Percentiles rank a stretch among this genome's conserved stretches.
phyloP scores from a whole-genome alignment of 2,113 vertebrate genomes.

The Aplodontia rufa region DNA sequence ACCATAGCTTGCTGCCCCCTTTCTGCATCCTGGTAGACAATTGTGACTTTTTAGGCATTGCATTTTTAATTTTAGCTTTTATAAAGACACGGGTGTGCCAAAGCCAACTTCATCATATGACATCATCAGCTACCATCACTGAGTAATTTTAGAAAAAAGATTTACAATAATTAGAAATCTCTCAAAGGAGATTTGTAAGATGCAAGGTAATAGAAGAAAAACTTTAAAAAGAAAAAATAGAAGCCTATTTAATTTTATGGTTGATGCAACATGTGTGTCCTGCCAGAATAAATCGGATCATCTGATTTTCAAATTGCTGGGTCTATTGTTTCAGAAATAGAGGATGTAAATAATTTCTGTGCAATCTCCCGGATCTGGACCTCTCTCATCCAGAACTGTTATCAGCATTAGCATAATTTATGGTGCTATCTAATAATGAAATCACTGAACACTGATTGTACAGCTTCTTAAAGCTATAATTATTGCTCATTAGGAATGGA shows the following conservation, averaged over 20 bases:
- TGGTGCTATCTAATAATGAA: constrained; percentile 88
- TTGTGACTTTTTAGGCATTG: neutral
- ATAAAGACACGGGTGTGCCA: neutral
- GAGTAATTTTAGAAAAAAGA: constrained; percentile 49
- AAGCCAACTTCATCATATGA: neutral
- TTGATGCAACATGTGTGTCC: constrained; percentile 88
- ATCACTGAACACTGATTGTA: constrained; percentile 89
- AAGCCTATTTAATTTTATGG: constrained; percentile 84
- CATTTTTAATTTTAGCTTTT: constrained; percentile 15
- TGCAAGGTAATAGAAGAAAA: constrained; percentile 60
- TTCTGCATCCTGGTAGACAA: neutral
- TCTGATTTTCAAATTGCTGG: constrained; percentile 88
- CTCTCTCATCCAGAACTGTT: constrained; percentile 88
- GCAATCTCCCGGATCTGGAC: constrained; percentile 85
- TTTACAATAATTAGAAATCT: constrained; percentile 32
- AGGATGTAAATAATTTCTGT: constrained; percentile 88
- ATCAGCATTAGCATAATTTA: constrained; percentile 91
- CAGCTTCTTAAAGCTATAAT: constrained; percentile 88
- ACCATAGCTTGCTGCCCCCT: neutral
- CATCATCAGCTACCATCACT: neutral
- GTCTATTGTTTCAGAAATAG: constrained; percentile 89
- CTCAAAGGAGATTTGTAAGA: neutral
- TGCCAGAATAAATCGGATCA: constrained; percentile 87
- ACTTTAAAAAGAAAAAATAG: constrained; percentile 64
- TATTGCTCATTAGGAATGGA: constrained; percentile 87